Base-by-base conservation (phyloP, 1,140 invertebrate species). In the Drosophila miranda region DNA sequence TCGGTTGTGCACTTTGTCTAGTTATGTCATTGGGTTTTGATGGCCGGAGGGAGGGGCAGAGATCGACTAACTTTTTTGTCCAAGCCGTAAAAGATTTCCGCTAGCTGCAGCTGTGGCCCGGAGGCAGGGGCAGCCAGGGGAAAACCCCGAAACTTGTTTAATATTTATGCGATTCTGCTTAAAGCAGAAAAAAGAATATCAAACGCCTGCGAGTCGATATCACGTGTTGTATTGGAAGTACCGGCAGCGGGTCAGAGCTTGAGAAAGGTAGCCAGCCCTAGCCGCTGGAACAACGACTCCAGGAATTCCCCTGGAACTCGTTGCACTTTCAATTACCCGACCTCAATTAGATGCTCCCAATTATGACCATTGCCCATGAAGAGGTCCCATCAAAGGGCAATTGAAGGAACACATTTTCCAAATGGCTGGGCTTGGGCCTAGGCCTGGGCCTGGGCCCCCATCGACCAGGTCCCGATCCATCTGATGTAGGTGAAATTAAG, bases 131-230 rank as follows among this genome's bases (percentile, higher is more conserved):
- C 43, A 16, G 5, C 2, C 26, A 51, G 59, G 54, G 72, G 44
- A 64, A 58, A 66, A 50, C 43, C 68, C 53, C 54, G 7, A 56
- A 48, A 59, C 54, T 50, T 54, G 69, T 86, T 84, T 86, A 86
- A 86, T 84, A 84, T 84, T 84, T 70, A 84, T 84, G 80, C 28
- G 73, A 60, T 84, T 86, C 81, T 48, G 42, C 51, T 62, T 67
- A 86, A 84, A 26, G 34, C 49, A 44, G 16, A 64, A 53, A 45
- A 48, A 63, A 67, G 26, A 42, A 53, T 60, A 59, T 26, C 28
- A 30, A 61, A 68, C 58, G 23, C 50, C 34, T 38, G 34, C 5
- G 51, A 30, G 23, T 16, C 9, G 1, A 13, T 6, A 38, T 52
- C 28, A 49, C 16, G 28, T 58, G 44, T 23, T 38, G 11, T 21